Percentiles rank a stretch among this genome's conserved stretches.
These are phyloP conservation scores for Muscidifurax raptorellus DNA, from an alignment of 1,140 invertebrate species.

Conservation along the genomic window DNA sequence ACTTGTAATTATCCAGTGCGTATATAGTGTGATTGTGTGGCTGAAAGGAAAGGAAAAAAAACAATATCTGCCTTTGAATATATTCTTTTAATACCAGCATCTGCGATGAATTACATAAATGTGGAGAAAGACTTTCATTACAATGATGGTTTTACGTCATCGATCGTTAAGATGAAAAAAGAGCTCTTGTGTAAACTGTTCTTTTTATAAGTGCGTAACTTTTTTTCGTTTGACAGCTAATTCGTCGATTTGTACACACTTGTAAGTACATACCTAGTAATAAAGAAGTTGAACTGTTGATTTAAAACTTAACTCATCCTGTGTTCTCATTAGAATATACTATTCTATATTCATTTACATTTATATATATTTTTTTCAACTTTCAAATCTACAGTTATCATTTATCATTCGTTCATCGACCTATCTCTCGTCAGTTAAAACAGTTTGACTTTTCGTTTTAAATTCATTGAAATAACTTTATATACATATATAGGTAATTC, in stretches of 20 bases:
- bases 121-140: not conserved
- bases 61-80: conserved; percentile 1
- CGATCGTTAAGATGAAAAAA: conserved; percentile 12
- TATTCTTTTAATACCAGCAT: not conserved
- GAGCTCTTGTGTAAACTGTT: not conserved
- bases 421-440: too few relatives aligned
- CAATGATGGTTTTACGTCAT: not conserved
- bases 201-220: not conserved
- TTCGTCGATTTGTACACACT: conserved; percentile 7
- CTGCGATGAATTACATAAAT: not conserved
- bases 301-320: not conserved
- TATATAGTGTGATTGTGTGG: not conserved
- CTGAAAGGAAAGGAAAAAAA: not conserved
- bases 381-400: too few relatives aligned
- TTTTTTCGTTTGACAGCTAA: conserved; percentile 4
- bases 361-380: too few relatives aligned
- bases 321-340: not conserved
- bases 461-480: too few relatives aligned
- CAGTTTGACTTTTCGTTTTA: too few relatives aligned
- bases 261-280: conserved; percentile 6
- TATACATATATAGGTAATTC: too few relatives aligned
- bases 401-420: too few relatives aligned
- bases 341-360: too few relatives aligned
- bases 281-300: conserved; percentile 17
- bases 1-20: not conserved